Percentiles rank a stretch among this genome's conserved stretches.
Evolutionary conservation across 2,797 vertebrate species (phyloP).

Genomic region (Streptopelia turtur): DNA sequence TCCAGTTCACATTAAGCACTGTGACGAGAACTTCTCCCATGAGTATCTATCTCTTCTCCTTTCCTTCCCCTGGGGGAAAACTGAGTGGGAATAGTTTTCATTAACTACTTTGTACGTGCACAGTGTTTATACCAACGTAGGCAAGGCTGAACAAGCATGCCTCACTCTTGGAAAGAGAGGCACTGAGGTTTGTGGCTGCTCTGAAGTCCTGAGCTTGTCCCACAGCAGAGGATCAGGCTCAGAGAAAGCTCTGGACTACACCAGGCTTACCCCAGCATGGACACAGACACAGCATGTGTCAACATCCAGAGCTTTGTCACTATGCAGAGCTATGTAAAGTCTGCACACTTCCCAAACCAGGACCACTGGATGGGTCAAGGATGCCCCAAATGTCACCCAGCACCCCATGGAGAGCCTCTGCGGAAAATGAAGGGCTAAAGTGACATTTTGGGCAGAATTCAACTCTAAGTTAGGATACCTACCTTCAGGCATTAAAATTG

Average conservation of each 20-base stretch:
- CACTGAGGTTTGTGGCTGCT: slow-evolving; percentile 28
- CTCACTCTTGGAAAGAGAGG: slow-evolving; percentile 3
- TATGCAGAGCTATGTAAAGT: not conserved
- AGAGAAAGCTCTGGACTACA: not conserved
- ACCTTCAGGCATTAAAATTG: not conserved
- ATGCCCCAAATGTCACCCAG: not conserved
- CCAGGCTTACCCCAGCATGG: not conserved
- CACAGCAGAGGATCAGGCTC: not conserved
- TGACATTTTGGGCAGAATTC: not conserved
- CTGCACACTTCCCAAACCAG: rapidly evolving
- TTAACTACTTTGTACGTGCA: slow-evolving; percentile 29
- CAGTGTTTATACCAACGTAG: not conserved
- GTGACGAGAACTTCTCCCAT: slow-evolving; percentile 12
- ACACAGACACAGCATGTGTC: not conserved
- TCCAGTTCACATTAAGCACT: not conserved
- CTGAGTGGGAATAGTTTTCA: slow-evolving; percentile 62
- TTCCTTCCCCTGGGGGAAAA: slow-evolving; percentile 27
- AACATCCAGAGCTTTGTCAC: not conserved
- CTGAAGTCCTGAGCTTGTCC: slow-evolving; percentile 34
- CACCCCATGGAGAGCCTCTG: rapidly evolving
- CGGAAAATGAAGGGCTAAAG: not conserved
- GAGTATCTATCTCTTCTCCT: slow-evolving; percentile 27
- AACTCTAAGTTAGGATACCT: not conserved
- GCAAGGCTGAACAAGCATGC: slow-evolving; percentile 64
- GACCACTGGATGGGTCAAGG: not conserved